A percentile compares a stretch with the other conserved stretches of the same genome.
Evolutionary conservation across 2,888 invertebrate species (phyloP).

Genomic region (Amiota communis): DNA sequence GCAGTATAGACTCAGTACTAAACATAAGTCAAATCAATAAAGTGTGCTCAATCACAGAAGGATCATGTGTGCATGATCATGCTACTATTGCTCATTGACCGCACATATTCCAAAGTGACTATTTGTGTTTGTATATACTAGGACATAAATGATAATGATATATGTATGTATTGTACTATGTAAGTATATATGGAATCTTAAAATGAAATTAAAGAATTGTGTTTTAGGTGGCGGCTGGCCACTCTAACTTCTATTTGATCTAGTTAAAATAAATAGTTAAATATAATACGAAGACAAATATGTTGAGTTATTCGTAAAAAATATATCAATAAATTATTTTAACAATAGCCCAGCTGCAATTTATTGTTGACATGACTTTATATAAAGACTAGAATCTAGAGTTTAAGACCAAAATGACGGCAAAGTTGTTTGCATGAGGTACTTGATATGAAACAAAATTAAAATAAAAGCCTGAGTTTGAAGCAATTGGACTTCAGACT

Average conservation of each 20-base stretch:
- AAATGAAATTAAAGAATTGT: no score
- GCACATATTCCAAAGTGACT: no score
- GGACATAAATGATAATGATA: no score
- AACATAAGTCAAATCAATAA: no score
- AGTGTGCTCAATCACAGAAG: no score
- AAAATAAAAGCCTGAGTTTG: not conserved
- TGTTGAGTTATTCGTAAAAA: slow-evolving; percentile 65
- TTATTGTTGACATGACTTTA: not conserved
- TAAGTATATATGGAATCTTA: no score
- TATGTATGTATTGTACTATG: no score
- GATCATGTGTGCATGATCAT: no score
- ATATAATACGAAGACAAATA: slow-evolving; percentile 37
- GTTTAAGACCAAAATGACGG: slow-evolving; percentile 1
- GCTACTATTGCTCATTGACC: no score
- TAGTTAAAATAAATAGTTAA: slow-evolving; percentile 13
- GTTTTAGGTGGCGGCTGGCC: not conserved
- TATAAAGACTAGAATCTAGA: slow-evolving; percentile 1
- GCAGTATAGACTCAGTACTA: no score
- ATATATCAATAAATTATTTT: slow-evolving; percentile 70
- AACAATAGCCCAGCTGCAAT: slow-evolving; percentile 6
- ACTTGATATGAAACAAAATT: not conserved
- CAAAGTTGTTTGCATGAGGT: not conserved
- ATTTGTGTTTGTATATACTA: no score
- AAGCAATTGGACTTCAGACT: slow-evolving; percentile 1
- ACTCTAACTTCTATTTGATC: slow-evolving; percentile 11